Evolutionary conservation across 35 echinoderm and acorn worm species (phyloP).

Genomic region (Antedon bifida): DNA sequence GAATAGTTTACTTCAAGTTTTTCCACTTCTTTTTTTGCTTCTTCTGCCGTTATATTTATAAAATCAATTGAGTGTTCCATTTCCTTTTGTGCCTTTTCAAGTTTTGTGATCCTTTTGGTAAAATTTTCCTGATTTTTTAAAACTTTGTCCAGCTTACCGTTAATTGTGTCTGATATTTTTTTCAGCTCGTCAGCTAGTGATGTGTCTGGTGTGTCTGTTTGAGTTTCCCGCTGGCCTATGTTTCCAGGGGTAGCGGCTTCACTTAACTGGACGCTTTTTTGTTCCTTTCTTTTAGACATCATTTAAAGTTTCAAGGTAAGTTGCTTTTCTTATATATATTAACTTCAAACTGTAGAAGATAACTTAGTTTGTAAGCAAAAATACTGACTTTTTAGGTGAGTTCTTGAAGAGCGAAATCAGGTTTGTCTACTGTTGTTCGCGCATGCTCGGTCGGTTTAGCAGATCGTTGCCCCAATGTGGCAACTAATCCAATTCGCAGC

Average conservation of each 20-base stretch:
- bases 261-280: background rate
- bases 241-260: background rate
- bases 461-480: too few species aligned
- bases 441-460: background rate
- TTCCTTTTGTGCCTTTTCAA: conserved; percentile 17
- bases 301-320: background rate
- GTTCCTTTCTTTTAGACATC: background rate
- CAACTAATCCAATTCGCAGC: too few species aligned
- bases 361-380: background rate
- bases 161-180: background rate
- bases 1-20: background rate
- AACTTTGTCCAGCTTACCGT: conserved; percentile 2
- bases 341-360: background rate
- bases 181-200: background rate
- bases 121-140: conserved; percentile 2
- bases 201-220: background rate
- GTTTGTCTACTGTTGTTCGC: background rate
- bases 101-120: background rate
- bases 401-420: background rate
- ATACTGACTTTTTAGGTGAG: background rate
- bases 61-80: conserved; percentile 1
- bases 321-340: background rate
- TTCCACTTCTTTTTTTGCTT: background rate
- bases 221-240: background rate
- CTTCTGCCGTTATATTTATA: background rate